These are phyloP conservation scores for Cotesia vestalis DNA, from an alignment of 1,140 invertebrate species.

Conservation along the genomic window DNA sequence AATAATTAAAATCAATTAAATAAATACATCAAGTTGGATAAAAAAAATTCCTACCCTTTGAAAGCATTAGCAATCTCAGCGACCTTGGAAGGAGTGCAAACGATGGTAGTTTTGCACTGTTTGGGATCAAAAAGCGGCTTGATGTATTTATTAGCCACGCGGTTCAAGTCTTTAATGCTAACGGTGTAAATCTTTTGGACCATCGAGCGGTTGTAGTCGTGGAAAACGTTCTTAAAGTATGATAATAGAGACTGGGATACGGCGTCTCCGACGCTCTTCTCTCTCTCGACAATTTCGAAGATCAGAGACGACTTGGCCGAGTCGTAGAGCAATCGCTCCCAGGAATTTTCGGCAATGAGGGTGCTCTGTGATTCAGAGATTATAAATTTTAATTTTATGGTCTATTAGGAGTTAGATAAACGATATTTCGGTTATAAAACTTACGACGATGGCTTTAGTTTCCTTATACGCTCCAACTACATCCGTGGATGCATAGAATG, in stretches of 20 bases:
- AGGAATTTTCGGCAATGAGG: constrained; percentile 71
- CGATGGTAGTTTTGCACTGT: constrained; percentile 71
- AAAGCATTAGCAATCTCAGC: constrained; percentile 73
- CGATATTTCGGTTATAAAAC: constrained; percentile 45
- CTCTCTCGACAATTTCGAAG: constrained; percentile 83
- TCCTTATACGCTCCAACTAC: constrained; percentile 80
- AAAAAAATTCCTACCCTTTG: constrained; percentile 66
- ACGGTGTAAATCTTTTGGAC: constrained; percentile 75
- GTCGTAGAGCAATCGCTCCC: constrained; percentile 79
- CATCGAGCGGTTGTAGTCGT: constrained; percentile 77
- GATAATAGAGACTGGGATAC: constrained; percentile 76
- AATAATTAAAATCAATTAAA: constrained; percentile 18
- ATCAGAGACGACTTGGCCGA: constrained; percentile 86
- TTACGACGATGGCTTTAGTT: constrained; percentile 78
- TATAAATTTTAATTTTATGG: not conserved
- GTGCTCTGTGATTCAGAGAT: constrained; percentile 67
- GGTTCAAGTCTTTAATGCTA: constrained; percentile 71
- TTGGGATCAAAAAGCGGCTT: constrained; percentile 71
- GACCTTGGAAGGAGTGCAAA: constrained; percentile 81
- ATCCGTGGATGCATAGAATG: constrained; percentile 79
- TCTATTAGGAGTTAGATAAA: too few relatives aligned
- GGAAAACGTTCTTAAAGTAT: constrained; percentile 75
- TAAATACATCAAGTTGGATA: constrained; percentile 21
- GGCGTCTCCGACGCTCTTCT: constrained; percentile 79
- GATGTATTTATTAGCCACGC: constrained; percentile 77